Percentiles rank a stretch among this genome's conserved stretches.
These are phyloP conservation scores for Gadopsis bispinosus DNA, from an alignment of 2,797 vertebrate species.

Conservation along the genomic window DNA sequence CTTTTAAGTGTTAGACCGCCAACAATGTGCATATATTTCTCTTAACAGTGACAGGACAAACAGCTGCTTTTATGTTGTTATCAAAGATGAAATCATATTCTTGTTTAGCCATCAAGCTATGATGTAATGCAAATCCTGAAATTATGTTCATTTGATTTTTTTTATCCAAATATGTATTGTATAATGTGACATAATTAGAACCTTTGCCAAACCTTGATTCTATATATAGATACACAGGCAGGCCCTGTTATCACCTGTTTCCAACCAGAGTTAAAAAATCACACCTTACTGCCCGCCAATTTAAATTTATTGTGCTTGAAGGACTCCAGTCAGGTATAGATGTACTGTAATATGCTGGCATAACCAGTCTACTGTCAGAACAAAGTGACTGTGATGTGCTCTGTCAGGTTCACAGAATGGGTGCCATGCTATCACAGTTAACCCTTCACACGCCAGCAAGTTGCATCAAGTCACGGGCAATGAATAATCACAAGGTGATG, in stretches of 20 bases:
- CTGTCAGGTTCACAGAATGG: constrained; percentile 57
- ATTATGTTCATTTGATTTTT: neutral
- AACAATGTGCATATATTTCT: neutral
- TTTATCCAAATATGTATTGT: neutral
- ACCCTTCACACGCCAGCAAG: constrained; percentile 38
- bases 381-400: constrained; percentile 67
- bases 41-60: neutral
- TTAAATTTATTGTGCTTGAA: constrained; percentile 71
- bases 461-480: constrained; percentile 12
- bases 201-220: neutral
- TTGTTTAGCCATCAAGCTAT: neutral
- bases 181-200: constrained; percentile 26
- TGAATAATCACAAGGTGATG: constrained; percentile 9
- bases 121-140: constrained; percentile 12
- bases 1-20: neutral
- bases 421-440: constrained; percentile 52
- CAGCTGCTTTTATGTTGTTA: neutral
- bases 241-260: constrained; percentile 34
- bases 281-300: constrained; percentile 45
- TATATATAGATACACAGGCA: constrained; percentile 17
- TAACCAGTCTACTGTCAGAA: constrained; percentile 52
- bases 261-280: constrained; percentile 42
- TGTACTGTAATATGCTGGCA: constrained; percentile 45
- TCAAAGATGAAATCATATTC: neutral
- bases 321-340: constrained; percentile 65